Evolutionary conservation across 2,797 vertebrate genomes (phyloP), one percentile per base, ranked within the genome.

Genomic region (Cryptoblepharus egeriae): DNA sequence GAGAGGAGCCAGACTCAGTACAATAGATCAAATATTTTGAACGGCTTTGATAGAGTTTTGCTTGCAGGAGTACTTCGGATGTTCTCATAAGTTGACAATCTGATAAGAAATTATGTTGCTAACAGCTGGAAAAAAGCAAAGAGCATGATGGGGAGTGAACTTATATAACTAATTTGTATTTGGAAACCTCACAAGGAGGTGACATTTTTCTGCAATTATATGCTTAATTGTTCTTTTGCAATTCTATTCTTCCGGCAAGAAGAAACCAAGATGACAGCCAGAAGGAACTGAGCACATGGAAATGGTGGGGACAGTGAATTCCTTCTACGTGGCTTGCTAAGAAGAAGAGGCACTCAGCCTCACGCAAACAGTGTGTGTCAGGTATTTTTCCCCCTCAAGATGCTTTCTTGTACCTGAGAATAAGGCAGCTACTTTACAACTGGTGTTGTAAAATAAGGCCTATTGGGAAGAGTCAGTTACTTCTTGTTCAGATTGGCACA

Each of bases 11-110:
- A 39, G 77, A 15, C 77, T 4, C 0, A 79, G 58, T n/a, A 20
- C 13, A 26, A 60, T 39, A 78, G 52, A 78, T 37, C 72, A 69
- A 80, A 79, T 77, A 10, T 69, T 80, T 84, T 63, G 24, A 80
- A 75, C 69, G 28, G 63, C 2, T 83, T 79, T 81, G 5, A 26
- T 16, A 52, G 3, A 68, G 30, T 52, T 35, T 81, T 55, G 75
- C 80, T 70, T 73, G 77, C 3, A 39, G 32, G 57, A 75, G 64
- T 77, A 82, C 32, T 28, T 42, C 39, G 11, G 67, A 13, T 84
- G 11, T 69, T 64, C 37, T 39, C 52, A 68, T 35, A 67, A 49
- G 5, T 79, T 81, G 77, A 78, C 69, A 78, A 79, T 37, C 22
- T 37, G 86, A 42, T 8, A 71, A 75, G 37, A 52, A 52, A 52